Evolutionary conservation across 2,113 vertebrate species (phyloP).

Genomic region (Nymphicus hollandicus): DNA sequence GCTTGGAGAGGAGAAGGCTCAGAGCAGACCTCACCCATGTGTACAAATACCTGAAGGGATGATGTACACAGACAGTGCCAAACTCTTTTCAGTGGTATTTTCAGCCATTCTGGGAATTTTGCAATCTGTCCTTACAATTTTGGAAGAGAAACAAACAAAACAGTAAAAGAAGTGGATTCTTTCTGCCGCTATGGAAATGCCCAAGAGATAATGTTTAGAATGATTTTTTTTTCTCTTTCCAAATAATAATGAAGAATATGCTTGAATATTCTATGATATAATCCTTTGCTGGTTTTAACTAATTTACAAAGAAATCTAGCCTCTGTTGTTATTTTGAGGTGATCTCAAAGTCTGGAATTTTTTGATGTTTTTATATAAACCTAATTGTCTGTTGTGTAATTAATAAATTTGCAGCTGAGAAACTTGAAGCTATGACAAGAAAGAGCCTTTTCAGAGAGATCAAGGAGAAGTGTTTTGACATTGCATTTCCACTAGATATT

Average conservation of each 20-base stretch:
- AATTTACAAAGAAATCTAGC: background rate
- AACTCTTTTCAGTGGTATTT: background rate
- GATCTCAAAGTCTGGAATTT: background rate
- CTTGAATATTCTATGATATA: background rate
- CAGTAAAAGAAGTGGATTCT: rapidly evolving
- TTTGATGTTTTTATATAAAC: background rate
- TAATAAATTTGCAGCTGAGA: background rate
- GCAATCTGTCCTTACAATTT: background rate
- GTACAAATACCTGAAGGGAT: background rate
- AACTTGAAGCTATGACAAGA: background rate
- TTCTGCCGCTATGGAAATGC: background rate
- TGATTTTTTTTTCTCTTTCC: background rate
- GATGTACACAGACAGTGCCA: background rate
- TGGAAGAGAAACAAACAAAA: background rate
- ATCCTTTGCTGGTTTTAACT: background rate
- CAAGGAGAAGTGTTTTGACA: slow-evolving; percentile 4
- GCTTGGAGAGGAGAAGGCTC: background rate
- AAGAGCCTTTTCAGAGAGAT: background rate
- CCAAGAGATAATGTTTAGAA: background rate
- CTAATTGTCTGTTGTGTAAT: background rate
- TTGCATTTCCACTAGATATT: background rate
- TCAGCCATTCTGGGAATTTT: background rate
- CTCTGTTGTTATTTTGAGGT: background rate
- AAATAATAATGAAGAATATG: background rate
- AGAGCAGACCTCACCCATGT: rapidly evolving